A percentile compares a stretch with the other conserved stretches of the same genome.
phyloP scores from a whole-genome alignment of 2,797 vertebrate species.

The Selene dorsalis region DNA sequence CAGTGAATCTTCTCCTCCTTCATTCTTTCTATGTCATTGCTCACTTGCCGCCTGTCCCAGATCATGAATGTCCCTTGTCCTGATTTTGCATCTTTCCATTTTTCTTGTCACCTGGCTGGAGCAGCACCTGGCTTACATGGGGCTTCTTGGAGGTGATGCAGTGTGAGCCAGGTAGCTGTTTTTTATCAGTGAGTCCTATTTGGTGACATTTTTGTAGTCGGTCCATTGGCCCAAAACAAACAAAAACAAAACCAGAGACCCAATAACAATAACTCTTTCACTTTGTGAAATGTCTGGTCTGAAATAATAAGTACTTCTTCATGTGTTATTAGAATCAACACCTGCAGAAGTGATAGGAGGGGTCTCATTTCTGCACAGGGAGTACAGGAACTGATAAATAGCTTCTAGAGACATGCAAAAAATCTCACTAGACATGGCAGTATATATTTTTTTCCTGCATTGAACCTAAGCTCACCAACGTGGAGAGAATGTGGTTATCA shows the following conservation, averaged over 20 bases:
- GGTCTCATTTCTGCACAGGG: constrained; percentile 21
- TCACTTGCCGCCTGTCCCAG: neutral
- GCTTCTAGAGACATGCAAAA: constrained; percentile 35
- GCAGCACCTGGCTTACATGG: constrained; percentile 31
- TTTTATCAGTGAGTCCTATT: constrained; percentile 44
- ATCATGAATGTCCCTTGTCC: constrained; percentile 14
- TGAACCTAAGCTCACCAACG: constrained; percentile 28
- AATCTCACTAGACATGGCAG: constrained; percentile 49
- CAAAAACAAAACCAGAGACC: too few species aligned
- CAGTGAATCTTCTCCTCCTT: neutral
- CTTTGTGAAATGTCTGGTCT: constrained; percentile 64
- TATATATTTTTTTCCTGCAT: constrained; percentile 52
- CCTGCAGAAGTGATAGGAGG: constrained; percentile 46
- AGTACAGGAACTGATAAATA: constrained; percentile 29
- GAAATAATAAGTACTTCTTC: constrained; percentile 61
- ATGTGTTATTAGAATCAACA: constrained; percentile 63
- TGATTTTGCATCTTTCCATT: constrained; percentile 10
- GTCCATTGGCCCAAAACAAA: constrained; percentile 33
- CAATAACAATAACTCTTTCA: constrained; percentile 54
- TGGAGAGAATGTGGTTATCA: constrained; percentile 69
- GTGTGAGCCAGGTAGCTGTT: constrained; percentile 39
- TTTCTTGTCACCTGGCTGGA: constrained; percentile 30
- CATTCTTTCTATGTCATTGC: neutral
- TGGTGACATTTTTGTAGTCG: constrained; percentile 53
- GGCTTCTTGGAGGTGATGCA: constrained; percentile 42